Conservation (phyloP, 2,113 vertebrate species). For the Gobio gobio region DNA sequence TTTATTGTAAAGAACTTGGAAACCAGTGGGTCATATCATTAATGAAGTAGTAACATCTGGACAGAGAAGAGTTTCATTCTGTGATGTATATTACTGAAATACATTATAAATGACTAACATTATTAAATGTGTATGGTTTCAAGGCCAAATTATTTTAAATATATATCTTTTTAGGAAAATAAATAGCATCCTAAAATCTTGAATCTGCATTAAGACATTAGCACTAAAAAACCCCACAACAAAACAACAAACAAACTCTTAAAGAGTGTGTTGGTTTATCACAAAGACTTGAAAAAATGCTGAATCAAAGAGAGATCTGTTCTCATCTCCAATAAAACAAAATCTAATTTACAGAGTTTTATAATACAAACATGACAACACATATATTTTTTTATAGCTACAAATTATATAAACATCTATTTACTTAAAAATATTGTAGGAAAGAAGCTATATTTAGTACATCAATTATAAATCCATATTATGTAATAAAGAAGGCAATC, state of each 20-base stretch:
- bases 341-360: constrained; percentile 59
- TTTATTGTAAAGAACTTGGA: constrained; percentile 9
- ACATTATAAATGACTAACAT: constrained; percentile 35
- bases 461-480: constrained; percentile 49
- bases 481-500: constrained; percentile 49
- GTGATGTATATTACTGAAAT: constrained; percentile 27
- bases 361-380: constrained; percentile 61
- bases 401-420: constrained; percentile 62
- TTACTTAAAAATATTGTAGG: constrained; percentile 55
- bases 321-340: constrained; percentile 50
- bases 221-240: neutral
- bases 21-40: constrained; percentile 1
- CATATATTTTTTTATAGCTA: constrained; percentile 46
- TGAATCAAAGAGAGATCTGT: constrained; percentile 43
- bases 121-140: constrained; percentile 38
- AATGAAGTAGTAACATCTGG: constrained; percentile 5
- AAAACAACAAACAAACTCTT: constrained; percentile 32
- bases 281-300: constrained; percentile 29
- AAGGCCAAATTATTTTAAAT: constrained; percentile 44
- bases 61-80: constrained; percentile 28
- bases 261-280: neutral
- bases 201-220: constrained; percentile 24
- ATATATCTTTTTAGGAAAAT: constrained; percentile 44
- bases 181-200: constrained; percentile 48
- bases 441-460: constrained; percentile 54